Percentiles rank a stretch among this genome's conserved stretches.
Evolutionary conservation across 2,888 invertebrate species (phyloP).

Genomic region (Sarcophaga caerulescens): DNA sequence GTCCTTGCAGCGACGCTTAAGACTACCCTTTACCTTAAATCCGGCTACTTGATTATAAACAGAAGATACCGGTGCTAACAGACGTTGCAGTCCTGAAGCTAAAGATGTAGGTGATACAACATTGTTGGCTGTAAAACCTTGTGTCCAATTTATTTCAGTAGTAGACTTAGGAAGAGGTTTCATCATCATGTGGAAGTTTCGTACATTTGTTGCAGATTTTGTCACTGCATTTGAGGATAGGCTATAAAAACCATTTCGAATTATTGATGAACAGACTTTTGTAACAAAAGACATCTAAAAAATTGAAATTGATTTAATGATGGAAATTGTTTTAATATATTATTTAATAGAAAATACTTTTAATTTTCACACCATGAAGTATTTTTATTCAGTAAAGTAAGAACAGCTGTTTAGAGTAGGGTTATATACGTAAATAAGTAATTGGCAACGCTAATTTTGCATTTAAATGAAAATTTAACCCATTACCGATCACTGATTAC

Average conservation of each 20-base stretch:
- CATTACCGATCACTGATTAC: neutral
- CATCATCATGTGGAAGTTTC: slow-evolving; percentile 74
- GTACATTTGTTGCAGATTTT: slow-evolving; percentile 50
- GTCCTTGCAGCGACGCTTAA: slow-evolving; percentile 88
- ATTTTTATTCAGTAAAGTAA: neutral
- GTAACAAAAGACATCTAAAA: slow-evolving; percentile 74
- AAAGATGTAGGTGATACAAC: slow-evolving; percentile 44
- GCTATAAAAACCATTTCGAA: slow-evolving; percentile 37
- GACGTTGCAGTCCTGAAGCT: slow-evolving; percentile 51
- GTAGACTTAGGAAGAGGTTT: slow-evolving; percentile 66
- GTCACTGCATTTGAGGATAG: slow-evolving; percentile 48
- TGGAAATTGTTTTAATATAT: neutral
- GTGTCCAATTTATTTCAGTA: slow-evolving; percentile 32
- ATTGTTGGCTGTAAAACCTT: slow-evolving; percentile 31
- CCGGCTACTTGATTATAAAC: slow-evolving; percentile 82
- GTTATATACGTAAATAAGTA: neutral
- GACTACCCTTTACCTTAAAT: slow-evolving; percentile 87
- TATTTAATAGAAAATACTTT: slow-evolving; percentile 17
- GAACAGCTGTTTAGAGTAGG: neutral
- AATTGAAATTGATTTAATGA: neutral
- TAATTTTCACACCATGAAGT: neutral
- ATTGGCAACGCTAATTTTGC: neutral
- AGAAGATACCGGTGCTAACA: slow-evolving; percentile 75
- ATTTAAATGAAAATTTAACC: neutral
- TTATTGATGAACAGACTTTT: slow-evolving; percentile 69